Conservation (phyloP, 2,113 vertebrate genomes). For the Corvus cornix region DNA sequence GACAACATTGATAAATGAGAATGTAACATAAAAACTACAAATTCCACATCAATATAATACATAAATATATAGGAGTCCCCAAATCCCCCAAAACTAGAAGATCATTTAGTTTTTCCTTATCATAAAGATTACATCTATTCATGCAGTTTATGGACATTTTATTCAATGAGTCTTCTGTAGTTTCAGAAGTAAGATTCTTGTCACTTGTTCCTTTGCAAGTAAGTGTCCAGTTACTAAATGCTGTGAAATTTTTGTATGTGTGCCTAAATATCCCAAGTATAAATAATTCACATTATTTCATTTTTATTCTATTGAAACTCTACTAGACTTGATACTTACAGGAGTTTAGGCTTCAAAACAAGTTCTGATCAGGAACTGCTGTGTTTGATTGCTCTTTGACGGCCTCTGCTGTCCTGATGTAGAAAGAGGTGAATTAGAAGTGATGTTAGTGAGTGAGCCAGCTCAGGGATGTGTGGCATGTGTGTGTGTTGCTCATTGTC, state of each 20-base stretch:
- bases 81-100: neutral
- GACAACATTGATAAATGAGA: neutral
- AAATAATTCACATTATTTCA: neutral
- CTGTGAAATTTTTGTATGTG: neutral
- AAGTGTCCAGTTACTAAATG: neutral
- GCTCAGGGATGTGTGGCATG: neutral
- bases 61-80: neutral
- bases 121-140: neutral
- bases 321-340: neutral
- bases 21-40: neutral
- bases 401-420: neutral
- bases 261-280: neutral
- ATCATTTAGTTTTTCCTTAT: neutral
- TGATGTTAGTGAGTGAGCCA: neutral
- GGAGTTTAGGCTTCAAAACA: neutral
- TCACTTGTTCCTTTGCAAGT: neutral
- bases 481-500: neutral
- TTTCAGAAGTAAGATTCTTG: neutral
- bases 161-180: neutral
- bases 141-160: neutral
- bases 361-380: neutral
- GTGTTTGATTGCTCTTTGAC: slow-evolving; percentile 8
- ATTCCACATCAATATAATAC: neutral
- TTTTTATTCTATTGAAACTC: neutral
- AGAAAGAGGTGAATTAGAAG: neutral